Conservation (phyloP, 1,140 invertebrate species). For the Varroa destructor region DNA sequence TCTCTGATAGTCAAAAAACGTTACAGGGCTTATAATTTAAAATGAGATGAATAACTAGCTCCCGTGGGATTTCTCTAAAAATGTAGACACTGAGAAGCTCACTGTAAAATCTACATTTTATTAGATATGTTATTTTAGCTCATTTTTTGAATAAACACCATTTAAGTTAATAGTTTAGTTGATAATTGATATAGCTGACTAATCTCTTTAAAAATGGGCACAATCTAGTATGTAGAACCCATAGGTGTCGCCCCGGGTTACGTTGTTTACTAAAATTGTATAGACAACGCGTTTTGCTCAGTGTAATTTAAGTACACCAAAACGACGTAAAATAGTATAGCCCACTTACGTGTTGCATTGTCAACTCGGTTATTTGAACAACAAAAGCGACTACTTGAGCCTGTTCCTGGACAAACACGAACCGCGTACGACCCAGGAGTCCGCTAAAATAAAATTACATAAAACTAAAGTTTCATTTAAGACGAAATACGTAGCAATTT, state of each 20-base stretch:
- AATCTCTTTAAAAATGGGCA: too few relatives aligned
- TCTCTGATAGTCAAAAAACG: background rate
- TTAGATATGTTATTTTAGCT: too few relatives aligned
- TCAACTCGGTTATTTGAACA: background rate
- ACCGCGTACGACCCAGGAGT: constrained; percentile 6
- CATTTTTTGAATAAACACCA: too few relatives aligned
- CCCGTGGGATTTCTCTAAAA: too few relatives aligned
- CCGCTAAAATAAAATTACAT: constrained; percentile 4
- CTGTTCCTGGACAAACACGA: constrained; percentile 16
- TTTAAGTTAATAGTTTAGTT: too few relatives aligned
- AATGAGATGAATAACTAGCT: too few relatives aligned
- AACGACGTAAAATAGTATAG: background rate
- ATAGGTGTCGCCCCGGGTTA: background rate
- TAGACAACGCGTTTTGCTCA: background rate
- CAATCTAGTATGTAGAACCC: background rate
- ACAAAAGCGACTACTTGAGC: constrained; percentile 2
- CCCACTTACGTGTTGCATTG: constrained; percentile 4
- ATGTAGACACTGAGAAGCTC: too few relatives aligned
- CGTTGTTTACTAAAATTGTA: background rate
- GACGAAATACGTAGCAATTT: background rate
- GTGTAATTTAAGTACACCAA: background rate
- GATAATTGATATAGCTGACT: too few relatives aligned
- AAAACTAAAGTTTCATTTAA: background rate
- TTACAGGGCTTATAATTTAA: too few relatives aligned
- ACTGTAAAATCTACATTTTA: too few relatives aligned